Conservation (phyloP, 2,797 vertebrate species). For the Chiroxiphia lanceolata region DNA sequence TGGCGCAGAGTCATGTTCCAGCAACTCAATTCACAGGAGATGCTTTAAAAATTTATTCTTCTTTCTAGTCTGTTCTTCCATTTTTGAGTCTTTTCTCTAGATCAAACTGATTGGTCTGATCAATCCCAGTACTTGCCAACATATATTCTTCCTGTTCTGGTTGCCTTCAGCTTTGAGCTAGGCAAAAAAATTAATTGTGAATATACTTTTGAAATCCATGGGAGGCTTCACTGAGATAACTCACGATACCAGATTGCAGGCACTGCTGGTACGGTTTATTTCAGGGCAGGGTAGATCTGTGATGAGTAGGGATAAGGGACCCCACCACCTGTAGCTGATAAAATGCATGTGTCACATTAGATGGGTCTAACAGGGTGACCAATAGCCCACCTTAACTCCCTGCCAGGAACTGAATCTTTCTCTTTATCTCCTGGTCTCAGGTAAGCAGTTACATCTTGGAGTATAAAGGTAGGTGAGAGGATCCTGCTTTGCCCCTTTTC, state of each 20-base stretch:
- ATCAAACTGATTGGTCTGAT: neutral
- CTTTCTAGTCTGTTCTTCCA: neutral
- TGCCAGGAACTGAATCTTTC: neutral
- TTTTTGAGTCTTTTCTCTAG: neutral
- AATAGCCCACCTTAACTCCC: neutral
- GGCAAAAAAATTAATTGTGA: neutral
- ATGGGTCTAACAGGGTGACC: neutral
- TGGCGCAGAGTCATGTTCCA: accelerated
- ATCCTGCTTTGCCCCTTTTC: neutral
- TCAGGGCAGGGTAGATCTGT: neutral
- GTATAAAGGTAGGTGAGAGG: neutral
- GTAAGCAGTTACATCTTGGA: neutral
- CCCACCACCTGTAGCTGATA: neutral
- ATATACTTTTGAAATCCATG: neutral
- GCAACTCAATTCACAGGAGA: neutral
- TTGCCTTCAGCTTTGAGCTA: neutral
- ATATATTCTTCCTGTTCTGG: neutral
- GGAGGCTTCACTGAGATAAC: neutral
- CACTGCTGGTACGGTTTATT: neutral
- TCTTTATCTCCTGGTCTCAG: neutral
- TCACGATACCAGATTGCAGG: neutral
- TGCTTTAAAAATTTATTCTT: neutral
- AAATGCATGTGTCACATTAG: neutral
- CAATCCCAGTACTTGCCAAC: neutral
- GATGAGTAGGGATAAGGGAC: neutral